Conservation (phyloP, 1,140 invertebrate genomes). For the Stegodyphus dumicola region DNA sequence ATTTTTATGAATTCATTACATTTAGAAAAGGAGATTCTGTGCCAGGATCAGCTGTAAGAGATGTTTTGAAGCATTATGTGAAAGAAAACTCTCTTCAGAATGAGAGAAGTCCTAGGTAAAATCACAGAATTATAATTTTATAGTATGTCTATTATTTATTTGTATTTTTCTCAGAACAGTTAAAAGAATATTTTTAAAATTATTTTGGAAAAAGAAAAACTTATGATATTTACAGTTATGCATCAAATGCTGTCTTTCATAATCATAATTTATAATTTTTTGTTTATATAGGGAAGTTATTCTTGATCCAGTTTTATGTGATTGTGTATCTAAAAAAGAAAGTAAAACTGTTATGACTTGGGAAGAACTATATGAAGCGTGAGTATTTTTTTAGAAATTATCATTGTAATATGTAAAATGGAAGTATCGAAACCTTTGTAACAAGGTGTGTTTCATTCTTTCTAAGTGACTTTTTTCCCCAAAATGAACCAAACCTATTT, state of each 20-base stretch:
- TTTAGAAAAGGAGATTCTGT: conserved; percentile 82
- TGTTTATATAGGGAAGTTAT: conserved; percentile 71
- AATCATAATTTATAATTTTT: neutral
- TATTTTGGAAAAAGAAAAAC: no score
- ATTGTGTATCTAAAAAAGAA: conserved; percentile 67
- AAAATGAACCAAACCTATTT: no score
- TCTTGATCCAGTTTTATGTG: conserved; percentile 70
- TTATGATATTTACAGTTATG: no score
- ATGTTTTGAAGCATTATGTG: conserved; percentile 82
- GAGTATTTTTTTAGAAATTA: conserved; percentile 9
- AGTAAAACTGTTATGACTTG: conserved; percentile 70
- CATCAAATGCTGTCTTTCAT: no score
- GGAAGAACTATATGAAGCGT: conserved; percentile 77
- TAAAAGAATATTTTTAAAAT: no score
- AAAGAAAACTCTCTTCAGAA: conserved; percentile 77
- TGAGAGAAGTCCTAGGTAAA: conserved; percentile 66
- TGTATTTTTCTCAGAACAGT: neutral
- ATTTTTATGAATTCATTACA: conserved; percentile 64
- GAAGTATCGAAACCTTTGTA: no score
- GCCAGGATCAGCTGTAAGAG: conserved; percentile 76
- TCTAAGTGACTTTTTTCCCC: no score
- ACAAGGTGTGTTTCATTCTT: no score
- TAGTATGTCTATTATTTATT: neutral
- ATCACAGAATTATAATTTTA: neutral
- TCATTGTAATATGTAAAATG: no score